Percentiles rank a stretch among this genome's conserved stretches.
phyloP scores from a whole-genome alignment of 2,113 vertebrate genomes.

The Cranoglanis bouderius region DNA sequence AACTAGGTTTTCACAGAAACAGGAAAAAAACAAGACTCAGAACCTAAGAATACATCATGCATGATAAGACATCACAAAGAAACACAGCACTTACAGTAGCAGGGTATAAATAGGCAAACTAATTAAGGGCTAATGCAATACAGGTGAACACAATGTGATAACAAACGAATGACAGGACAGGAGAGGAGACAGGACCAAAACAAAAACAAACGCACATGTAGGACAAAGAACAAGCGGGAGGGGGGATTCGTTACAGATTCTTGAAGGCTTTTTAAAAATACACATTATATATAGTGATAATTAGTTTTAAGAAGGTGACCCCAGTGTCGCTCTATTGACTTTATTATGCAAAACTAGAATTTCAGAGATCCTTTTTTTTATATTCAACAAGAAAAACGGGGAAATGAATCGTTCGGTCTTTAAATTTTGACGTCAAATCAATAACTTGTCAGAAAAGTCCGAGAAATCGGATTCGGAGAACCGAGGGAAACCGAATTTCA shows the following conservation, averaged over 20 bases:
- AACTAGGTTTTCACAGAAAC: too few species aligned
- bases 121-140: background rate
- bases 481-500: background rate
- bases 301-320: background rate
- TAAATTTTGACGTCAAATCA: background rate
- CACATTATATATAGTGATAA: background rate
- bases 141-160: background rate
- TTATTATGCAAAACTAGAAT: background rate
- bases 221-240: background rate
- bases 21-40: too few species aligned
- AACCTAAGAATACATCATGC: too few species aligned
- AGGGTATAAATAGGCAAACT: background rate
- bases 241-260: too few species aligned
- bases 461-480: background rate
- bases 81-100: too few species aligned
- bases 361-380: background rate
- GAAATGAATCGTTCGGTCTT: too few species aligned
- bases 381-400: background rate
- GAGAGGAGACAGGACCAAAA: background rate
- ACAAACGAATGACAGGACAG: background rate
- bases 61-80: too few species aligned
- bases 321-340: background rate
- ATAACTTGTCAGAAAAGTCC: background rate
- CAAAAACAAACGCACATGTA: background rate
- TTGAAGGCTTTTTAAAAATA: background rate